phyloP scores from a whole-genome alignment of 2,797 vertebrate species.

The Chiloscyllium punctatum region DNA sequence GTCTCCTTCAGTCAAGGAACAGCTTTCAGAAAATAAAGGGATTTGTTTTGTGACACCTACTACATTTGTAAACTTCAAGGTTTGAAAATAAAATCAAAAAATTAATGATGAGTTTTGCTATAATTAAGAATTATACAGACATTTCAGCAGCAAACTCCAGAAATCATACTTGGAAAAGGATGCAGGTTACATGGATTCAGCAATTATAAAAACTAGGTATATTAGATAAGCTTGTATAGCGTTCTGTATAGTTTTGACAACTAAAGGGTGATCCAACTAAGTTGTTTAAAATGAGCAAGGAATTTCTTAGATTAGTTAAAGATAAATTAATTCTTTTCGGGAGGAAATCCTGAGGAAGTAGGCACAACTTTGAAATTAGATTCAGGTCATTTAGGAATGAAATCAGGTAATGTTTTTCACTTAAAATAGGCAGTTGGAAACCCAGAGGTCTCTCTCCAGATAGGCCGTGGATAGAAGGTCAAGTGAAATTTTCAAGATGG shows the following conservation, averaged over 20 bases:
- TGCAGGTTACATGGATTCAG: background rate
- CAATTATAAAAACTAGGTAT: background rate
- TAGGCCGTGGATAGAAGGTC: background rate
- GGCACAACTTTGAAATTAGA: background rate
- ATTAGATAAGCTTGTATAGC: background rate
- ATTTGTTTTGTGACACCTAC: background rate
- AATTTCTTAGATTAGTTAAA: background rate
- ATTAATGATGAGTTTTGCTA: background rate
- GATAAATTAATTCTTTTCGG: background rate
- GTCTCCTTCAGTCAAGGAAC: no score
- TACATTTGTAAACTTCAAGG: background rate
- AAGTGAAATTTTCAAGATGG: background rate
- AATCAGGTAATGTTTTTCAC: background rate
- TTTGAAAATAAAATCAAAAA: background rate
- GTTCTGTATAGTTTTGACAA: background rate
- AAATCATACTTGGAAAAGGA: background rate
- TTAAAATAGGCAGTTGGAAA: background rate
- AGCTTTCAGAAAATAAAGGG: no score
- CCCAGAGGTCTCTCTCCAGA: background rate
- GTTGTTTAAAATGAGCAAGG: background rate
- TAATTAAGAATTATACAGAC: background rate
- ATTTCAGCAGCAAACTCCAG: background rate
- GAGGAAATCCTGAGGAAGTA: background rate
- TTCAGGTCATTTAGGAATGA: background rate
- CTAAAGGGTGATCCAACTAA: background rate